These are phyloP conservation scores for Ammospiza nelsoni DNA, from an alignment of 2,113 vertebrate genomes.

Conservation along the genomic window DNA sequence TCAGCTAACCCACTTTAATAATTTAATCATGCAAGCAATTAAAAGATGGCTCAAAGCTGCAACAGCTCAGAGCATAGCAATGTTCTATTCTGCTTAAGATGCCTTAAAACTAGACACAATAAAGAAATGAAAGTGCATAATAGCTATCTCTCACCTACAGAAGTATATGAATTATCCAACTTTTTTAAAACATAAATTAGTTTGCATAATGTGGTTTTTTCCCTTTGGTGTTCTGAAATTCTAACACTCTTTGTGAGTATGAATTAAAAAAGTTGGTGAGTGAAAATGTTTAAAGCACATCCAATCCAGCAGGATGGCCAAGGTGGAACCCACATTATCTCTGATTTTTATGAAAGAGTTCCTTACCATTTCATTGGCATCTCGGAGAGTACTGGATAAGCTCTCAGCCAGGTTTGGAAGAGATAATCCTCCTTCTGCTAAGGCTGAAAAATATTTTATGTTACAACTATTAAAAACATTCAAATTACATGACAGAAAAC, in stretches of 20 bases:
- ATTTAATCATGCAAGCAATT: constrained; percentile 24
- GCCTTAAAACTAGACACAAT: not conserved
- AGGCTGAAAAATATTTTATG: constrained; percentile 60
- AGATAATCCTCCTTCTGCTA: constrained; percentile 70
- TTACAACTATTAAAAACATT: not conserved
- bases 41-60: constrained; percentile 15
- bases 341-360: not conserved
- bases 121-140: not conserved
- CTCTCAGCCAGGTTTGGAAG: constrained; percentile 76
- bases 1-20: not conserved
- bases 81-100: not conserved
- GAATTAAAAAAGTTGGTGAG: not conserved
- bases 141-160: not conserved
- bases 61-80: not conserved
- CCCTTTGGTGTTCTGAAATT: not conserved
- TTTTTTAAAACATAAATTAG: not conserved
- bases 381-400: constrained; percentile 85
- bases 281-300: not conserved
- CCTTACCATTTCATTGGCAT: constrained; percentile 91
- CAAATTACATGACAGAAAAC: not conserved
- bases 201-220: not conserved
- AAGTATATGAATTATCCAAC: not conserved
- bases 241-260: not conserved
- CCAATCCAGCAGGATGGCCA: not conserved
- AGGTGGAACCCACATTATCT: not conserved